Evolutionary conservation across 2,888 invertebrate genomes (phyloP).

Genomic region (Glaucopsyche alexis): DNA sequence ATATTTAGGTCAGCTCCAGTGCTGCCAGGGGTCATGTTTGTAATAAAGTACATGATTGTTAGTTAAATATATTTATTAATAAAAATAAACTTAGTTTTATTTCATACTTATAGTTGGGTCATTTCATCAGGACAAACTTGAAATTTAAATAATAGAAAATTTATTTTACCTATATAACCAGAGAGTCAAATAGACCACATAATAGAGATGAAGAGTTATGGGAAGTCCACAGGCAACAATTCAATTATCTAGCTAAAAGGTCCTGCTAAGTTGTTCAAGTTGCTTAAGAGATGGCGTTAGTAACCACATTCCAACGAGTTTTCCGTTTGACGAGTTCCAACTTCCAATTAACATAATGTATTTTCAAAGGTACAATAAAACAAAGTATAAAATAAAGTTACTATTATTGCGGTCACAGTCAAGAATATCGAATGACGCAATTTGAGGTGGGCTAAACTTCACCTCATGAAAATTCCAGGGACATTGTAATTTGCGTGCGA

Average conservation of each 20-base stretch:
- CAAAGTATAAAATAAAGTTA: background rate
- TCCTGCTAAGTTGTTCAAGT: background rate
- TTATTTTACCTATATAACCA: too few relatives aligned
- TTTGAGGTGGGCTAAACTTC: background rate
- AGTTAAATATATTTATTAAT: constrained; percentile 71
- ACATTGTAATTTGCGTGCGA: constrained; percentile 47
- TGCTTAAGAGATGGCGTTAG: background rate
- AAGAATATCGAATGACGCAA: background rate
- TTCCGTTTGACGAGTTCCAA: too few relatives aligned
- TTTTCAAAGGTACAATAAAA: background rate
- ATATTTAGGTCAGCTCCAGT: constrained; percentile 49
- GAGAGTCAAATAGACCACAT: too few relatives aligned
- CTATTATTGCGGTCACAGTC: background rate
- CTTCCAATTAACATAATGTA: too few relatives aligned
- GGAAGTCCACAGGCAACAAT: too few relatives aligned
- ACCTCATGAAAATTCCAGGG: constrained; percentile 26
- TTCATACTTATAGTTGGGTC: constrained; percentile 33
- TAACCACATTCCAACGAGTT: background rate
- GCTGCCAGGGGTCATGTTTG: constrained; percentile 52
- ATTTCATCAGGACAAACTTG: too few relatives aligned
- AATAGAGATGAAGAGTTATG: background rate
- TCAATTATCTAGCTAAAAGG: too few relatives aligned
- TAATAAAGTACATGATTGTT: constrained; percentile 64
- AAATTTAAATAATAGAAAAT: too few relatives aligned
- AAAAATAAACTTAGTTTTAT: constrained; percentile 46